Evolutionary conservation across 2,113 vertebrate genomes (phyloP).

Genomic region (Calidris pugnax): DNA sequence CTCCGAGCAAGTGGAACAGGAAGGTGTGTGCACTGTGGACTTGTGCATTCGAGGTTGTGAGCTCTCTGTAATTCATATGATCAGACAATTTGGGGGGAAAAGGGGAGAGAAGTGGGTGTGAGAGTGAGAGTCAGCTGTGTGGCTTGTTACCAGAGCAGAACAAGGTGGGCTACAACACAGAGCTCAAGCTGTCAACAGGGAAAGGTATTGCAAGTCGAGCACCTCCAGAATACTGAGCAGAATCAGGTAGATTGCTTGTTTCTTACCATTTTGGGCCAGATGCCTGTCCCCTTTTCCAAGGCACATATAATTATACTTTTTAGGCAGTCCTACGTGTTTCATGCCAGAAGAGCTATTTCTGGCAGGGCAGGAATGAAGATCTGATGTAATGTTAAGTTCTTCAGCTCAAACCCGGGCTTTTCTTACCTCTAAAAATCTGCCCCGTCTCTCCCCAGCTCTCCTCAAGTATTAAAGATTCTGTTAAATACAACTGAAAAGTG

Average conservation of each 20-base stretch:
- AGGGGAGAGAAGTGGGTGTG: not conserved
- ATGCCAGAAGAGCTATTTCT: not conserved
- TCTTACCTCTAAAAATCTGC: not conserved
- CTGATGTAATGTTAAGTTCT: not conserved
- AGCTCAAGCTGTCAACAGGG: not conserved
- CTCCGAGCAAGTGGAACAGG: not conserved
- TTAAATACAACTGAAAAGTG: not conserved
- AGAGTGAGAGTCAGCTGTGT: not conserved
- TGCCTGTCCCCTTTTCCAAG: not conserved
- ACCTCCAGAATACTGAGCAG: not conserved
- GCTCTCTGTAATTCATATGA: not conserved
- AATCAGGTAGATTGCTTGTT: not conserved
- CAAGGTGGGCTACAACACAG: accelerated
- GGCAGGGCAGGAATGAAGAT: not conserved
- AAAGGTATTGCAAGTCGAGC: not conserved
- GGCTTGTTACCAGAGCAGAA: not conserved
- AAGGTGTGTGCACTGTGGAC: not conserved
- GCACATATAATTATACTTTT: accelerated
- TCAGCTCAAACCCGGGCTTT: not conserved
- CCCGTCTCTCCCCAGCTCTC: accelerated
- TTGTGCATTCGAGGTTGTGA: too few relatives aligned
- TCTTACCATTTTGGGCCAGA: accelerated
- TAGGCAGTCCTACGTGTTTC: accelerated
- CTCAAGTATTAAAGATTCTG: not conserved
- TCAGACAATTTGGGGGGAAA: not conserved